phyloP scores from a whole-genome alignment of 2,797 vertebrate species.

The Acanthopagrus latus region DNA sequence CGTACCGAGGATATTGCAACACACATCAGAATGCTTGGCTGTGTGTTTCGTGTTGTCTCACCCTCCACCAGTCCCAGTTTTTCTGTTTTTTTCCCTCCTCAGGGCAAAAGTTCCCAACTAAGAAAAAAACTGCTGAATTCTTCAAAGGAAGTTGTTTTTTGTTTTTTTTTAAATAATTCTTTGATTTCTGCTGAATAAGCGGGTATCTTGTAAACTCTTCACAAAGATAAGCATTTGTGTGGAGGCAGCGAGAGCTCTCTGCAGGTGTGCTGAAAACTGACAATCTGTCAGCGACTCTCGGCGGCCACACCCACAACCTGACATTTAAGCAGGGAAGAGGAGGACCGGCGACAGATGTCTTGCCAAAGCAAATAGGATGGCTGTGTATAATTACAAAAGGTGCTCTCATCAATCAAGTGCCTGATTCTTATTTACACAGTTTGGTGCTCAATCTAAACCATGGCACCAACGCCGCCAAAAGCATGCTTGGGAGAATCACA shows the following conservation, averaged over 20 bases:
- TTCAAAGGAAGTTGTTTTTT: conserved; percentile 8
- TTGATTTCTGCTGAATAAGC: conserved; percentile 36
- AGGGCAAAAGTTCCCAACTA: conserved; percentile 39
- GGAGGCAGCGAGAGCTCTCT: conserved; percentile 56
- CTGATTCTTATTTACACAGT: conserved; percentile 75
- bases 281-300: conserved; percentile 76
- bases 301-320: conserved; percentile 76
- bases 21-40: conserved; percentile 71
- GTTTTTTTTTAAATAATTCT: background rate
- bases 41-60: conserved; percentile 57
- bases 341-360: conserved; percentile 76
- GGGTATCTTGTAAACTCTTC: conserved; percentile 40
- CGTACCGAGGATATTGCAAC: conserved; percentile 61
- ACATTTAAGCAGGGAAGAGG: conserved; percentile 70
- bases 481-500: conserved; percentile 30
- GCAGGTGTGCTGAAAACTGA: conserved; percentile 81
- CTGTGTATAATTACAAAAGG: conserved; percentile 81
- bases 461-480: conserved; percentile 26
- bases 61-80: conserved; percentile 17
- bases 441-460: conserved; percentile 60
- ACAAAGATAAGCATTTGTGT: conserved; percentile 57
- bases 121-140: conserved; percentile 19
- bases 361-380: conserved; percentile 79
- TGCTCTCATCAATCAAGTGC: conserved; percentile 79
- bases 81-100: conserved; percentile 30